phyloP scores from a whole-genome alignment of 2,797 vertebrate genomes.

The Phoeniculus purpureus region DNA sequence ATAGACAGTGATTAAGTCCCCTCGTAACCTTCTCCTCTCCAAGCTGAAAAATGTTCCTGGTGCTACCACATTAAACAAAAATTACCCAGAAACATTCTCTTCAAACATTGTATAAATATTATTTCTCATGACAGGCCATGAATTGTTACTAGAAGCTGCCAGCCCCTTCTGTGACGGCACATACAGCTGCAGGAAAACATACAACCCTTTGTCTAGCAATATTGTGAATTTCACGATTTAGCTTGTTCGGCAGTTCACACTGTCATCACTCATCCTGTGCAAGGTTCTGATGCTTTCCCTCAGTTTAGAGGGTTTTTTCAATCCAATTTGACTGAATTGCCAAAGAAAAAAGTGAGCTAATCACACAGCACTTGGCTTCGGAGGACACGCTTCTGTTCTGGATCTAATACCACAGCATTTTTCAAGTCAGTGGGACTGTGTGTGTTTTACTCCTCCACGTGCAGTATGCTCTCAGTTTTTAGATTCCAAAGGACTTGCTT shows the following conservation, averaged over 20 bases:
- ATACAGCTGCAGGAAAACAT: neutral
- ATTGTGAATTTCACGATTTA: constrained; percentile 14
- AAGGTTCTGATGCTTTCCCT: constrained; percentile 1
- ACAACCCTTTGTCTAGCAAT: constrained; percentile 9
- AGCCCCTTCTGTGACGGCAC: neutral
- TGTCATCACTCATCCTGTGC: constrained; percentile 36
- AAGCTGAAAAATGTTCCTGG: no score
- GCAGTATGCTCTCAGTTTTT: neutral
- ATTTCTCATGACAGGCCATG: neutral
- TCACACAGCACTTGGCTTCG: neutral
- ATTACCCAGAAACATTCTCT: neutral
- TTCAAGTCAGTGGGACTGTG: neutral
- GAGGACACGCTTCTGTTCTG: neutral
- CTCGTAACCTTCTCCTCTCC: no score
- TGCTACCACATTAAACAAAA: neutral
- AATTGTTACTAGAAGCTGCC: neutral
- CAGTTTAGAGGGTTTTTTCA: constrained; percentile 5
- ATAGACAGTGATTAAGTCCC: no score
- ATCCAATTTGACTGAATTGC: constrained; percentile 13
- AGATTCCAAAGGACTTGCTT: neutral
- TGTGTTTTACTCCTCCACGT: neutral
- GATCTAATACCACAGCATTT: neutral
- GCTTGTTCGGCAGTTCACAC: neutral
- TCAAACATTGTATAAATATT: neutral
- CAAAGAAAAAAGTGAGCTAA: constrained; percentile 18